phyloP scores from a whole-genome alignment of 2,888 invertebrate species.

The Ceramica pisi region DNA sequence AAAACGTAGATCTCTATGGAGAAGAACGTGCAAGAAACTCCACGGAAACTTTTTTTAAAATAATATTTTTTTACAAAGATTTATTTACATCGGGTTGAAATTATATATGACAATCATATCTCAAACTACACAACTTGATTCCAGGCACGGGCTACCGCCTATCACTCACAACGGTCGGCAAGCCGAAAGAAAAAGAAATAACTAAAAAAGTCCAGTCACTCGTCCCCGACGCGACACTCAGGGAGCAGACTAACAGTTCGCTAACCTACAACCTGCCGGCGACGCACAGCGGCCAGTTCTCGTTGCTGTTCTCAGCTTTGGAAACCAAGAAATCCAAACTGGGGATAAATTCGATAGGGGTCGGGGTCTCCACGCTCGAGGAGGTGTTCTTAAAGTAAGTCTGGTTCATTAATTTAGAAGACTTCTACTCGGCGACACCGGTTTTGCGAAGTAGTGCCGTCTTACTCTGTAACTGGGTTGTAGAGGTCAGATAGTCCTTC shows the following conservation, averaged over 20 bases:
- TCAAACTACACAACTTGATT: no score
- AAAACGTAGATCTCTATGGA: no score
- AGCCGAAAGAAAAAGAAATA: slow-evolving; percentile 72
- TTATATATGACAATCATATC: no score
- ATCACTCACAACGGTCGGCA: slow-evolving; percentile 88
- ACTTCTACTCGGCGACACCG: no score
- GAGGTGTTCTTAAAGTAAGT: slow-evolving; percentile 96
- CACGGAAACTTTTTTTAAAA: no score
- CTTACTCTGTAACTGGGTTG: no score
- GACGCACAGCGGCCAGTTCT: slow-evolving; percentile 89
- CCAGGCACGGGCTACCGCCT: slow-evolving; percentile 94
- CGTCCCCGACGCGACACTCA: slow-evolving; percentile 76
- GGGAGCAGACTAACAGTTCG: slow-evolving; percentile 74
- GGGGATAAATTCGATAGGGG: slow-evolving; percentile 94
- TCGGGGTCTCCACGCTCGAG: slow-evolving; percentile 97
- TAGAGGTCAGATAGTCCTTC: no score
- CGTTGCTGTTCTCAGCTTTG: slow-evolving; percentile 91
- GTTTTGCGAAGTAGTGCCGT: no score
- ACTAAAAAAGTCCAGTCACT: slow-evolving; percentile 66
- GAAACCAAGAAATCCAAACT: slow-evolving; percentile 91
- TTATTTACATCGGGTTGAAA: no score
- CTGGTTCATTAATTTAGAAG: no score
- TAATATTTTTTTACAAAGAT: no score
- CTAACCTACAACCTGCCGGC: slow-evolving; percentile 85
- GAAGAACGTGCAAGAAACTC: no score